Base-by-base conservation (phyloP, 2,797 vertebrate genomes). In the Saxicola maurus region DNA sequence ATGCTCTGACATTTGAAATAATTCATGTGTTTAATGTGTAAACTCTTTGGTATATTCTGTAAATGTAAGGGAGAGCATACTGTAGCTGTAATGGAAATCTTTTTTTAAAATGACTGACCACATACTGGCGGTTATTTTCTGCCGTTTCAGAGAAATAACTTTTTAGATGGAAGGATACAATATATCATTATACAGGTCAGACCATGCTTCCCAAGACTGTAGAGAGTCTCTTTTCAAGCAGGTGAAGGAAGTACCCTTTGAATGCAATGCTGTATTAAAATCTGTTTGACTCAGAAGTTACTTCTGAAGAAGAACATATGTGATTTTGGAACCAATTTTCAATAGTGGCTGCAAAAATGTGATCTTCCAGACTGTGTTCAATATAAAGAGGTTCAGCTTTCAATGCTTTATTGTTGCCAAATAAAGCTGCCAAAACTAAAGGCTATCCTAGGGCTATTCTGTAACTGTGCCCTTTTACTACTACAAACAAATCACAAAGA, bases 371-470 rank as follows among this genome's bases (percentile, higher is more conserved):
- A 31, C 49, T 53, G 17, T 52, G 37, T 56, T 75, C 42, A 59
- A 7, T 35, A 69, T 28, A 64, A 83, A 69, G 49, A 83, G 4
- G 42, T 82, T 86, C 74, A 71, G 35, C 30, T 76, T 90, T 86
- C 65, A 52, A 40, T 56, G 31, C 33, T 60, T 59, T 65, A 48
- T 56, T 85, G 43, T 25, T 88, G 77, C 59, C 86, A 87, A 89
- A 67, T n/a, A 49, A 74, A 86, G 49, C 60, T 92, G 78, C 65
- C 82, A 93, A 81, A 93, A 92, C 66, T 53, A 82, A 77, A 90
- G 56, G 55, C 66, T 86, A 31, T 68, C 62, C 59, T 55, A 81
- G n/a, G 43, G 38, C 78, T 90, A 14, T 61, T 92, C 85, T 75
- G 37, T 85, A 65, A 78, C 60, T 52, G 16, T 77, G 68, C 30